Base-by-base conservation (phyloP, 2,797 vertebrate genomes). In the Anableps anableps region DNA sequence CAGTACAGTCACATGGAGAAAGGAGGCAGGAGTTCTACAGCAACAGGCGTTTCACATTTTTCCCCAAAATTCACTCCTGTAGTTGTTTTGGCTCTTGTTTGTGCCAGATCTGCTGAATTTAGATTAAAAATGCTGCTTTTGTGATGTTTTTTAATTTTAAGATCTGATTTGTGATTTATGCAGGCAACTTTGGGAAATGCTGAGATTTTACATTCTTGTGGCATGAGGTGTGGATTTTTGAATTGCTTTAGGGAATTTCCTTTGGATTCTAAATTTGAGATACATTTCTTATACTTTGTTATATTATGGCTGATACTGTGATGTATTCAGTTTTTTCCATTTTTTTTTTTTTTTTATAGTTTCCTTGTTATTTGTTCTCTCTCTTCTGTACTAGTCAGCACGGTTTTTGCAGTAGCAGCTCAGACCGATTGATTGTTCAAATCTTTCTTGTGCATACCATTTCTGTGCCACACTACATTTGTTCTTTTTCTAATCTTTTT, bases 1-100 rank as follows among this genome's bases (percentile, higher is more conserved):
- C 62, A 84, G 83, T 75, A 79, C 74, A 74, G 92, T 94, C 89
- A 92, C 87, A 91, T 89, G 89, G 81, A 88, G 91, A 85, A 72
- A 85, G 87, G 45, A 53, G 85, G 71, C 82, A 82, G 75, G 68
- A 82, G 77, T 84, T 79, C 80, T 70, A 89, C 88, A 92, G 92
- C 93, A 93, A 92, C 94, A 94, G 91, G 93, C 93, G 80, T 88
- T 93, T 77, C 85, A 85, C 88, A 80, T 91, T 92, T 92, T 93
- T 91, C 90, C 88, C 90, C 92, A 88, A 92, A 87, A 87, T 91
- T 89, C 89, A 62, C 75, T 77, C 77, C 81, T 77, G 78, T 85
- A 78, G 74, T 79, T 81, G 77, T 90, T 93, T 82, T 50, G 82
- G 58, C 23, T 9, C 70, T 82, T 48, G 17, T 82, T 78, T 79